These are phyloP conservation scores for Patiria miniata DNA, from an alignment of 35 echinoderm and acorn worm genomes.

Conservation along the genomic window DNA sequence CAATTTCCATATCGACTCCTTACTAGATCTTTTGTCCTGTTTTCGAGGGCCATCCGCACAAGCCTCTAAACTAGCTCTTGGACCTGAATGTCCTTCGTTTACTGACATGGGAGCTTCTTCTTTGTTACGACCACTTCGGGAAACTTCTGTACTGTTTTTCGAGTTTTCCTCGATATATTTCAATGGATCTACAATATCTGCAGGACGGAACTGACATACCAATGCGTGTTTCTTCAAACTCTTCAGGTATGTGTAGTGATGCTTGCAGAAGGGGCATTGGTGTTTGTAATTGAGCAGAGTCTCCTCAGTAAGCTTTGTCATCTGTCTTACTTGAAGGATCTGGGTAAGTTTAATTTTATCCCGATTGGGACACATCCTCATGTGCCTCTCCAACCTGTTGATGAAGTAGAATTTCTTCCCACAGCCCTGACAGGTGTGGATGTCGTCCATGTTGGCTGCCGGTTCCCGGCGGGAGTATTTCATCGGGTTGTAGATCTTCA, in stretches of 20 bases:
- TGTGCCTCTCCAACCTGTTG: conserved; percentile 88
- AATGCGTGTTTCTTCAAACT: conserved; percentile 90
- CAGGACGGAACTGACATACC: conserved; percentile 48
- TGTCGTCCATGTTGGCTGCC: conserved; percentile 66
- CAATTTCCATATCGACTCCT: too few relatives aligned
- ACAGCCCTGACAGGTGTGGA: conserved; percentile 79
- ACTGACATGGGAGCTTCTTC: not conserved
- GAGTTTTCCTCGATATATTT: conserved; percentile 38
- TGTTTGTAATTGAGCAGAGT: conserved; percentile 58
- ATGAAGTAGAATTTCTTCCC: conserved; percentile 89
- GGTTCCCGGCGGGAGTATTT: conserved; percentile 72
- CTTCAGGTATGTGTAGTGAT: conserved; percentile 85
- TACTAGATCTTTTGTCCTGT: too few relatives aligned
- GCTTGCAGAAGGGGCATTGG: conserved; percentile 82
- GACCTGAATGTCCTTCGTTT: too few relatives aligned
- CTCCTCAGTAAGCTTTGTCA: conserved; percentile 21
- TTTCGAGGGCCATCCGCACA: too few relatives aligned
- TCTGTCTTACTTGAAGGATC: conserved; percentile 20
- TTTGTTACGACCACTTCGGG: not conserved
- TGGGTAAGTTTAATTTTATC: conserved; percentile 68
- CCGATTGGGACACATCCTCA: conserved; percentile 90
- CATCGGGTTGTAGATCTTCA: conserved; percentile 76
- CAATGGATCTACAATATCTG: conserved; percentile 34
- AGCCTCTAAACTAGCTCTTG: not conserved
- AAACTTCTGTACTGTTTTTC: not conserved